Percentiles rank a stretch among this genome's conserved stretches.
Evolutionary conservation across 2,113 vertebrate genomes (phyloP).

Genomic region (Hemibagrus wyckioides): DNA sequence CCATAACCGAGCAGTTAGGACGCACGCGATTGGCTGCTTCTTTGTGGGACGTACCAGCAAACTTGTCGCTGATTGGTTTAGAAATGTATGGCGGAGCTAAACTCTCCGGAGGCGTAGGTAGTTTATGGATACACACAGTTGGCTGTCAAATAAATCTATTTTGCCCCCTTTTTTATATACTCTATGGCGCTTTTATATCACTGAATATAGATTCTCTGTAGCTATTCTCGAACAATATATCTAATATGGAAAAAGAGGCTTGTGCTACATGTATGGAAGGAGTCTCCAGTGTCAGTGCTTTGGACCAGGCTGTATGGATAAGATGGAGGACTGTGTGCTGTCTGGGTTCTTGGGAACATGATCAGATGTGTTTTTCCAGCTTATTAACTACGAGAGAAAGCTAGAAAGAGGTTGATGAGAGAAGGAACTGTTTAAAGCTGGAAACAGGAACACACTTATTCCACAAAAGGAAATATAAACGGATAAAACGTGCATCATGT

Average conservation of each 20-base stretch:
- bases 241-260: background rate
- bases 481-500: background rate
- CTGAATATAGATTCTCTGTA: background rate
- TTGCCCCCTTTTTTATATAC: too few species aligned
- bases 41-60: constrained; percentile 61
- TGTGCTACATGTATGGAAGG: background rate
- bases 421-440: background rate
- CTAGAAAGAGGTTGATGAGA: background rate
- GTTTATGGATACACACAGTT: background rate
- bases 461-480: background rate
- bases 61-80: constrained; percentile 63
- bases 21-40: constrained; percentile 68
- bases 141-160: background rate
- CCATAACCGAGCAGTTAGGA: constrained; percentile 62
- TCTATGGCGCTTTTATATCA: background rate
- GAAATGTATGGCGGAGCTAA: background rate
- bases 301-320: background rate
- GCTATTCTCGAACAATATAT: background rate
- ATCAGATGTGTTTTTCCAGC: too few species aligned
- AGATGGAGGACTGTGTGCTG: background rate
- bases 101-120: background rate
- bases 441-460: background rate
- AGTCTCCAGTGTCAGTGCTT: background rate
- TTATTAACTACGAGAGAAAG: background rate
- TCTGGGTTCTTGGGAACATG: background rate